Evolutionary conservation across 1,140 invertebrate species (phyloP), one percentile per base, ranked within the genome.

Genomic region (Nautilus pompilius): DNA sequence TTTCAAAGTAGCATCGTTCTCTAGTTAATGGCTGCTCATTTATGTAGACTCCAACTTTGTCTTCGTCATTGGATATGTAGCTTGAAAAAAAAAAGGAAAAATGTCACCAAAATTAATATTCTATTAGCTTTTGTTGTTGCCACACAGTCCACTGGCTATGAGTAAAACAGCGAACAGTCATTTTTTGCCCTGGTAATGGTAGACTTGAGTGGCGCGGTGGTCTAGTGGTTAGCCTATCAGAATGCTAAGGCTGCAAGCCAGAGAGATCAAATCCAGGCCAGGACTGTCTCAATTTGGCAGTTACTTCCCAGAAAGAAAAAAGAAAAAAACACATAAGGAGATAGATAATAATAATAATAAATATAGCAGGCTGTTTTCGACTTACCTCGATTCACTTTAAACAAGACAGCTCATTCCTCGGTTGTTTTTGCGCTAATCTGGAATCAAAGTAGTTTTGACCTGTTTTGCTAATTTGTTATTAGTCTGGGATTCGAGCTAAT

Each of bases 1-100:
- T 71, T 71, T 85, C 84, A 80, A 83, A 85, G 65, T 85, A 85
- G 63, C 79, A 80, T 53, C 76, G 67, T 15, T 82, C 80, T 63
- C 76, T 71, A 29, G 72, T 75, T 1, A 85, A 63, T 17, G 81
- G 74, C 29, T 79, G 66, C 46, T 76, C 74, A 22, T 75, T 75
- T 45, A 84, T 72, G 67, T 83, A 84, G 3, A 84, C 62, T 15
- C 83, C 84, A 66, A 82, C 77, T 63, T 71, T 69, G 51, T 74
- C 76, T 33, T 66, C 65, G 41, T 80, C 78, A 70, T 80, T 78
- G 34, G 73, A 64, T 45, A 65, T 54, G 67, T 80, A 83, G 56
- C 80, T 82, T 63, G 59, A 75, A 71, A 70, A 55, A 49, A 32
- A 62, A 15, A 55, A 26, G 63, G 41, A 67, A 33, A 5, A 34